Evolutionary conservation across 2,888 invertebrate genomes (phyloP), one percentile per base, ranked within the genome.

Genomic region (Lucinisca nassula): DNA sequence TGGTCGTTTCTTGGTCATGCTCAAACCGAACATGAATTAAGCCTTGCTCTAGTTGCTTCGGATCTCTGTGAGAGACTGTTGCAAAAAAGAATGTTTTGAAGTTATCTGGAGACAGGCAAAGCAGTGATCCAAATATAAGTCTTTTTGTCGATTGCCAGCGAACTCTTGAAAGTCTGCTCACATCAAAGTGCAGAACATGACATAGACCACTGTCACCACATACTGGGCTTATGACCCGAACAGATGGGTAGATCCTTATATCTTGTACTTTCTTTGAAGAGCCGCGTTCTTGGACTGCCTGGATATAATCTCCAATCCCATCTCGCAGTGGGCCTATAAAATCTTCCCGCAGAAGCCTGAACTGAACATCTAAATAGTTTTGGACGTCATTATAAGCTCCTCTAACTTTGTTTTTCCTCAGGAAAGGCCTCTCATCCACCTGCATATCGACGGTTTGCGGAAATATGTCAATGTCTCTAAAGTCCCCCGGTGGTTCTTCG

Each of bases 301-400:
- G 75, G 88, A 97, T 94, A 92, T 97, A 97, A 94, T 97, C 97
- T 90, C 95, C 95, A 95, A 98, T 97, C 87, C 98, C 98, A 93
- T 97, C 97, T 58, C 98, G 96, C 38, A 98, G 95, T 0, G 98
- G 98, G 24, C 97, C 97, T 49, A 98, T 97, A 94, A 98, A 98
- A 96, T 98, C 98, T 96, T 98, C 98, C 38, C 98, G 96, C 70
- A 98, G 95, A 40, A 98, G 96, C 37, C 98, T 97, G 94, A 98
- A 98, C 93, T 98, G 98, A 2, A 95, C 96, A 92, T 98, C 98
- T 35, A 98, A 96, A 95, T 98, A 98, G 93, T 98, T 97, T 72
- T 97, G 97, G 0, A 97, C 97, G 93, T 97, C 97, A 0, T 96
- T 94, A 95, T 98, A 98, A 0, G 97, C 96, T 24, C 98, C 98